A percentile compares a stretch with the other conserved stretches of the same genome.
These are phyloP conservation scores for Colletes gigas DNA, from an alignment of 1,140 invertebrate genomes.

Conservation along the genomic window DNA sequence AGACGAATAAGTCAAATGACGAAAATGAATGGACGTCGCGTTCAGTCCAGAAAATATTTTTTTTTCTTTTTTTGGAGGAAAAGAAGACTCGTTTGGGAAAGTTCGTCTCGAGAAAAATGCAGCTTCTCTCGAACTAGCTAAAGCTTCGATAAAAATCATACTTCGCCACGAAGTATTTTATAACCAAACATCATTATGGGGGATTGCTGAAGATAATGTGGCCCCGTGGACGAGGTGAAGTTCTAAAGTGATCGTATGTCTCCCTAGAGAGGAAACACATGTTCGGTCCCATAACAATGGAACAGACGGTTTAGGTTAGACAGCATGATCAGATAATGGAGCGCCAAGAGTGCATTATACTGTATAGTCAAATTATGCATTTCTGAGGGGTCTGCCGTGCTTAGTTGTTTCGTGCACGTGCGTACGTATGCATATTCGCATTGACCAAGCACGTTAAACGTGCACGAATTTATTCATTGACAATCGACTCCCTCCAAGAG, in stretches of 20 bases:
- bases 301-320: slow-evolving; percentile 15
- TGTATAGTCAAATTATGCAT: slow-evolving; percentile 40
- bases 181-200: background rate
- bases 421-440: background rate
- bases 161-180: background rate
- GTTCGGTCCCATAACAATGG: slow-evolving; percentile 33
- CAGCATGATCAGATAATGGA: slow-evolving; percentile 39
- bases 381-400: slow-evolving; percentile 14
- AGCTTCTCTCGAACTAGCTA: no score
- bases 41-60: background rate
- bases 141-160: background rate
- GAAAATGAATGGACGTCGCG: no score
- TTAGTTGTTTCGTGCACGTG: slow-evolving; percentile 4
- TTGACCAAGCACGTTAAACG: slow-evolving; percentile 1
- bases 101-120: background rate
- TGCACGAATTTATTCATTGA: background rate
- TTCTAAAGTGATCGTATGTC: slow-evolving; percentile 32
- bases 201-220: background rate
- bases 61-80: background rate
- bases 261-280: slow-evolving; percentile 9
- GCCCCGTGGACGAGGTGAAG: slow-evolving; percentile 12
- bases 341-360: slow-evolving; percentile 49
- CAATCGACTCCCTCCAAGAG: background rate
- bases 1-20: no score
- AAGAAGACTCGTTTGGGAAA: background rate